Evolutionary conservation across 2,888 invertebrate species (phyloP), one percentile per base, ranked within the genome.

Genomic region (Leucania comma): DNA sequence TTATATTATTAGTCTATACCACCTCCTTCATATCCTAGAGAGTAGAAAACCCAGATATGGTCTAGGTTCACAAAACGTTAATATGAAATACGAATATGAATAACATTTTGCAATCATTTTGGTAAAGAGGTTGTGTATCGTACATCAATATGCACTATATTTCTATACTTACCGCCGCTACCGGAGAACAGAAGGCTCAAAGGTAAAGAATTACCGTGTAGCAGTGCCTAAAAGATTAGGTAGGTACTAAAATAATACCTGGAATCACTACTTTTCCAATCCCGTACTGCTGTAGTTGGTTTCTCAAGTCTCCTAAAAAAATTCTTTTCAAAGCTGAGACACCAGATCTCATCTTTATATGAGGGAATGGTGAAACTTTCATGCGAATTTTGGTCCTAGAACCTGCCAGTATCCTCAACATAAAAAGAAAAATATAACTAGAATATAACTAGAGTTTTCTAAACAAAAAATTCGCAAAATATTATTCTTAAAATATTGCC

Each of bases 1-100:
- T 67, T 74, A 56, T 38, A 62, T 71, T 38, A 56, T 38, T 64
- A 73, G 46, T 48, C 20, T 54, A 63, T 38, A 74, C 74, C 74
- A 74, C 54, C 14, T 62, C 63, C 62, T 59, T 38, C 38, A 72
- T 14, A 24, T 59, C 38, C 69, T 29, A 50, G 46, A 62, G 5
- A 54, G 20, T 42, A 26, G 12, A 22, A 42, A 51, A n/a, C n/a
- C 12, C 22, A 22, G 54, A 29, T 17, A 54, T 20, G 26, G 9
- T 20, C 1, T 20, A 46, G 46, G 26, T 6, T 35, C 6, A 35
- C 5, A 35, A 32, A 56, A n/a, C n/a, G 12, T 29, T 54, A 3
- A 20, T 29, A 20, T 24, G 5, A 53, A 53, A 17, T 0, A 26
- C 17, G 26, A n/a, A n/a, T n/a, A n/a, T n/a, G n/a, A n/a, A n/a